Base-by-base conservation (phyloP, 2,797 vertebrate genomes). In the Simalia tracyae region DNA sequence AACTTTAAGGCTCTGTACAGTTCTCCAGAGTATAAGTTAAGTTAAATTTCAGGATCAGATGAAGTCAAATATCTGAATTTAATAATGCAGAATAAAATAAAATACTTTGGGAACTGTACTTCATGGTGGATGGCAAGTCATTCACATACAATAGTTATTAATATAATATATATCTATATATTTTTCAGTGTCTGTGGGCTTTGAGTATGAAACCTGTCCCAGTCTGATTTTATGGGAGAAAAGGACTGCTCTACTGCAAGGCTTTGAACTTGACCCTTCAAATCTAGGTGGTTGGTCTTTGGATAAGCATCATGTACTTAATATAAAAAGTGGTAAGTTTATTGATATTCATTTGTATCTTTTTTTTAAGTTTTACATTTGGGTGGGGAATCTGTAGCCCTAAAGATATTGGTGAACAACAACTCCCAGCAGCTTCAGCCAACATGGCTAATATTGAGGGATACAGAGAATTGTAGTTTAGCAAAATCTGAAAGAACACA, bases 191-290 rank as follows among this genome's bases (percentile, higher is more conserved):
- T 99, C 99, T 12, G 99, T 99, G 56, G 99, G 99, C 8, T 99
- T 99, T 93, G 99, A 99, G 93, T 99, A 99, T 68, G 99, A 99
- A 97, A 99, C 99, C 36, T 99, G 99, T 93, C 98, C 98, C 86
- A 99, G 98, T 89, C 98, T 99, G 93, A 99, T 99, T 96, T 97
- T 99, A 36, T 99, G 99, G 99, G 99, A 99, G 97, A 99, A 99
- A 97, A 98, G 99, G 96, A 99, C 98, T 0, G 98, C 98, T 7
- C 93, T 98, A 72, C 98, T 99, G 91, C 99, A 99, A 96, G 99
- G 99, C 86, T 99, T 98, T 84, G 99, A 99, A 95, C 98, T 99
- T 96, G 99, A 99, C 93, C 99, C 99, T 66, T 99, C 99, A 92
- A 99, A 98, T 96, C 98, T 99, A 89, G 99, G 99, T 0, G 98